Conservation (phyloP, 2,888 invertebrate species). For the Nipponacmea schrenckii region DNA sequence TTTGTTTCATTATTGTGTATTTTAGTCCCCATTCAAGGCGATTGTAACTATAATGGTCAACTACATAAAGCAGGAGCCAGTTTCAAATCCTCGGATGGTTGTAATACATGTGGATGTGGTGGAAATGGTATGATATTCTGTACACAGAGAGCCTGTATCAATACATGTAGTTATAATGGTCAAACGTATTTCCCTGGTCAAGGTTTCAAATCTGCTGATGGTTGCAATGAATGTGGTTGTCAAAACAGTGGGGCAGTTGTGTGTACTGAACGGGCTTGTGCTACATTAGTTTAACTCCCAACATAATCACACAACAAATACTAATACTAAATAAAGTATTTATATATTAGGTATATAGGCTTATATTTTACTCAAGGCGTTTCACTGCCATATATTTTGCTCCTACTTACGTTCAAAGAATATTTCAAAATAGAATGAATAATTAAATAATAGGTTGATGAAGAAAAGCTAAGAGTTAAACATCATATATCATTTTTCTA, state of each 20-base stretch:
- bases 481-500: too few relatives aligned
- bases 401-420: too few relatives aligned
- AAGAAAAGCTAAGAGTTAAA: too few relatives aligned
- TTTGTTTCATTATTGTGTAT: too few relatives aligned
- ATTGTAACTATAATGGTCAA: conserved; percentile 17
- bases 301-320: too few relatives aligned
- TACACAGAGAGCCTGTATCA: conserved; percentile 21
- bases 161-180: conserved; percentile 15
- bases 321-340: too few relatives aligned
- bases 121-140: conserved; percentile 17
- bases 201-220: conserved; percentile 14
- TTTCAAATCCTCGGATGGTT: conserved; percentile 22
- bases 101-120: conserved; percentile 24
- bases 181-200: conserved; percentile 4
- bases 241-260: neutral
- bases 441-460: too few relatives aligned
- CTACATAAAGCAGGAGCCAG: conserved; percentile 17
- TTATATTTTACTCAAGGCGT: too few relatives aligned
- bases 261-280: conserved; percentile 15
- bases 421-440: too few relatives aligned
- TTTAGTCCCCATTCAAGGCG: neutral
- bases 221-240: conserved; percentile 16
- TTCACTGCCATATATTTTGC: too few relatives aligned
- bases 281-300: neutral
- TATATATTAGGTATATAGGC: too few relatives aligned